These are phyloP conservation scores for Esox lucius DNA, from an alignment of 2,797 vertebrate species.

Conservation along the genomic window DNA sequence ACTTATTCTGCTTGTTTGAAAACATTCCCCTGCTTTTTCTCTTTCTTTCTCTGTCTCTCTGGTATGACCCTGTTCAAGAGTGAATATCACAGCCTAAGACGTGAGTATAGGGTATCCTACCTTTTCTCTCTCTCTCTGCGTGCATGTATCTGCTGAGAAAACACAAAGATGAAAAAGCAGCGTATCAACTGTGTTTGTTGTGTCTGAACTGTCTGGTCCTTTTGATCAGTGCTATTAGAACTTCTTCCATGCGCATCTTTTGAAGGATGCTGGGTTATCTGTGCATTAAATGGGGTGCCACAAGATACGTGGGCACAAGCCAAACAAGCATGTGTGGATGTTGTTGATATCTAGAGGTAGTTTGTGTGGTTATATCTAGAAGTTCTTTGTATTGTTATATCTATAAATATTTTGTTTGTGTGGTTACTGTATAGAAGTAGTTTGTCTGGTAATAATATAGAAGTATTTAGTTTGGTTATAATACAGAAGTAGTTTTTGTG, in stretches of 20 bases:
- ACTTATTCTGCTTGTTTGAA: not conserved
- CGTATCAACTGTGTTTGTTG: not conserved
- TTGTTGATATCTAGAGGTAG: not conserved
- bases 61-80: constrained; percentile 19
- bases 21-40: not conserved
- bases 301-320: not conserved
- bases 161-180: not conserved
- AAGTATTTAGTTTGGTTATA: no score
- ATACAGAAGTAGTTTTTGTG: no score
- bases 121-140: not conserved
- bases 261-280: not conserved
- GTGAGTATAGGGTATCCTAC: constrained; percentile 2
- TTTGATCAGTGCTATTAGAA: not conserved
- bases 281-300: not conserved
- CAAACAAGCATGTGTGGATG: not conserved
- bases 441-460: no score
- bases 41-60: not conserved
- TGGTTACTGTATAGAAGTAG: no score
- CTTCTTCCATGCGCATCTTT: not conserved
- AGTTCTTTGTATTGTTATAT: no score
- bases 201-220: not conserved
- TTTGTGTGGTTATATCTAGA: not conserved
- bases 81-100: constrained; percentile 14
- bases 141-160: not conserved
- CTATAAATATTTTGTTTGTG: no score